Percentiles rank a stretch among this genome's conserved stretches.
phyloP scores from a whole-genome alignment of 1,140 invertebrate species.

The Drosophila parvula region DNA sequence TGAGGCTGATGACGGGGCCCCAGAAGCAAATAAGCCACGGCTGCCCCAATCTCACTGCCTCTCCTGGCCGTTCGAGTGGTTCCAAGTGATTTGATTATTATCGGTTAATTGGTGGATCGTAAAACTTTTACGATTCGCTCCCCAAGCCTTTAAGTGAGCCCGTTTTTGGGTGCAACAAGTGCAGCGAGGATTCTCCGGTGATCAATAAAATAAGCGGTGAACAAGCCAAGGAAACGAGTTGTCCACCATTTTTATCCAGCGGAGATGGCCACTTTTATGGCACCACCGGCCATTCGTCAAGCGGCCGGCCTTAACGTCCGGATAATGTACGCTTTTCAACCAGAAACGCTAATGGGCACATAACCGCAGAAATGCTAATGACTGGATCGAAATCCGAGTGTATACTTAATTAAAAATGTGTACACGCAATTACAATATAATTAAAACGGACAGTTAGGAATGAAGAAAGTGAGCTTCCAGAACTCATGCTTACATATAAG shows the following conservation, averaged over 20 bases:
- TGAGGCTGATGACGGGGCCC: slow-evolving; percentile 29
- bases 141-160: slow-evolving; percentile 40
- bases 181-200: slow-evolving; percentile 37
- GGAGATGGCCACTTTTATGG: slow-evolving; percentile 34
- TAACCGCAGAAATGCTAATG: slow-evolving; percentile 8
- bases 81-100: slow-evolving; percentile 81
- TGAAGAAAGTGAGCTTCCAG: background rate
- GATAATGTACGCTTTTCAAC: slow-evolving; percentile 30
- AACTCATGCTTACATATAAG: background rate
- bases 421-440: background rate
- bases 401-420: slow-evolving; percentile 15
- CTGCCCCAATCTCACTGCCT: background rate
- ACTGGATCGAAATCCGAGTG: background rate
- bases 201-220: slow-evolving; percentile 42
- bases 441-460: background rate
- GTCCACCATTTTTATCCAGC: slow-evolving; percentile 33
- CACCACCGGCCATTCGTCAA: slow-evolving; percentile 37
- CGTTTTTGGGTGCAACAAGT: slow-evolving; percentile 54
- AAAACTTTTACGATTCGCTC: slow-evolving; percentile 74
- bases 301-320: background rate
- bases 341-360: slow-evolving; percentile 29
- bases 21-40: slow-evolving; percentile 52
- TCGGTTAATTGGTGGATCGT: slow-evolving; percentile 81
- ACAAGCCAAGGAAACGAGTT: slow-evolving; percentile 2
- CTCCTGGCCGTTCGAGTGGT: slow-evolving; percentile 11